Evolutionary conservation across 2,797 vertebrate genomes (phyloP).

Genomic region (Muscicapa striata): DNA sequence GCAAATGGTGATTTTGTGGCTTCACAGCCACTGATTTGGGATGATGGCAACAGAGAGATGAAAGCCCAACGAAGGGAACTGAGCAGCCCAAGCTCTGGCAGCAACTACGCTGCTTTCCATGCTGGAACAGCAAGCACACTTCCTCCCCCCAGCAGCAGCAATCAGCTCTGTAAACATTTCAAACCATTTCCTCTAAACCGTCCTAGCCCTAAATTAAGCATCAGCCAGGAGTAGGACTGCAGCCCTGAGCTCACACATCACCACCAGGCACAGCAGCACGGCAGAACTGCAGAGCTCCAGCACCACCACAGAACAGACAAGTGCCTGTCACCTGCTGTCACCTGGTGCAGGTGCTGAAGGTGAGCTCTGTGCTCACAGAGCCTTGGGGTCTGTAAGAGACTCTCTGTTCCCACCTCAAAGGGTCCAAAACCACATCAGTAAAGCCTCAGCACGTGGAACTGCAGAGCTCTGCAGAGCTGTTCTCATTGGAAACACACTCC

Average conservation of each 20-base stretch:
- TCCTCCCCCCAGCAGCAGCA: neutral
- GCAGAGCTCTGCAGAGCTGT: slow-evolving; percentile 39
- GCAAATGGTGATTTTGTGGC: slow-evolving; percentile 30
- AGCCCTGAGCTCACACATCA: neutral
- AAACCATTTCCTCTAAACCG: neutral
- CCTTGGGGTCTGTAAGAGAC: neutral
- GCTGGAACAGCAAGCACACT: neutral
- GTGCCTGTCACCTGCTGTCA: neutral
- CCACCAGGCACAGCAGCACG: neutral
- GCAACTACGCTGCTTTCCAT: accelerated
- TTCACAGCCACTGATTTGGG: neutral
- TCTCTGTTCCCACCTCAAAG: neutral
- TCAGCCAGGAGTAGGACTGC: neutral
- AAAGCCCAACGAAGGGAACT: neutral
- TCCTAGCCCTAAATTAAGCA: neutral
- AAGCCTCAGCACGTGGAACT: neutral
- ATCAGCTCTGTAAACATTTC: neutral
- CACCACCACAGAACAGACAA: neutral
- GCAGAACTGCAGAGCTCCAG: neutral
- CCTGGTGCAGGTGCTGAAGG: accelerated
- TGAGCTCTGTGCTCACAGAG: neutral
- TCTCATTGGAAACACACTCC: neutral
- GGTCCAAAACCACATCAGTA: neutral
- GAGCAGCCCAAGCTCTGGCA: neutral
- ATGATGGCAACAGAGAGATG: neutral